These are phyloP conservation scores for Odocoileus hemionus DNA, from an alignment of 2,113 vertebrate species.

Conservation along the genomic window DNA sequence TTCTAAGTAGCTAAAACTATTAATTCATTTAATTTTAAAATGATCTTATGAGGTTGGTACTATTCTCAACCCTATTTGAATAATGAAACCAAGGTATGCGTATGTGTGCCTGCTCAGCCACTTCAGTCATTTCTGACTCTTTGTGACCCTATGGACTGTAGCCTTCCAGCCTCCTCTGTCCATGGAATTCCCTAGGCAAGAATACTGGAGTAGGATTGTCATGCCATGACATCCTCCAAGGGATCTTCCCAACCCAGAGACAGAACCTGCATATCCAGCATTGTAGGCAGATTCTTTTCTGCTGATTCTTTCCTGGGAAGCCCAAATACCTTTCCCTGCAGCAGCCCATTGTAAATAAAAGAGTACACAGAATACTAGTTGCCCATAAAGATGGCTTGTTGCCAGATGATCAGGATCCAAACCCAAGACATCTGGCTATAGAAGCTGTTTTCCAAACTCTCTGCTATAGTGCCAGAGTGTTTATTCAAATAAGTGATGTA, in stretches of 20 bases:
- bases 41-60: neutral
- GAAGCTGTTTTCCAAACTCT: neutral
- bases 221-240: accelerated
- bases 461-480: neutral
- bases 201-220: neutral
- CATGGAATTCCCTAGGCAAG: neutral
- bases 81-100: neutral
- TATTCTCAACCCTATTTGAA: neutral
- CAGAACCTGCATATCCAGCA: neutral
- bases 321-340: neutral
- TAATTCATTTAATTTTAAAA: neutral
- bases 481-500: neutral
- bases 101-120: neutral
- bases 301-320: neutral
- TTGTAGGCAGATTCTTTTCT: neutral
- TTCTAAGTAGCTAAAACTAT: neutral
- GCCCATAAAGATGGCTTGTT: neutral
- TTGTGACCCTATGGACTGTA: neutral
- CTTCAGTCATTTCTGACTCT: neutral
- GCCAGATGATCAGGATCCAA: neutral
- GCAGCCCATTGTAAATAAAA: neutral
- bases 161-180: neutral
- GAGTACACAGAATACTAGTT: neutral
- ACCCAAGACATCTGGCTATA: neutral
- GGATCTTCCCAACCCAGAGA: neutral